A percentile compares a stretch with the other conserved stretches of the same genome.
phyloP scores from a whole-genome alignment of 2,888 invertebrate genomes.

The Cryptocheilus praepositus region DNA sequence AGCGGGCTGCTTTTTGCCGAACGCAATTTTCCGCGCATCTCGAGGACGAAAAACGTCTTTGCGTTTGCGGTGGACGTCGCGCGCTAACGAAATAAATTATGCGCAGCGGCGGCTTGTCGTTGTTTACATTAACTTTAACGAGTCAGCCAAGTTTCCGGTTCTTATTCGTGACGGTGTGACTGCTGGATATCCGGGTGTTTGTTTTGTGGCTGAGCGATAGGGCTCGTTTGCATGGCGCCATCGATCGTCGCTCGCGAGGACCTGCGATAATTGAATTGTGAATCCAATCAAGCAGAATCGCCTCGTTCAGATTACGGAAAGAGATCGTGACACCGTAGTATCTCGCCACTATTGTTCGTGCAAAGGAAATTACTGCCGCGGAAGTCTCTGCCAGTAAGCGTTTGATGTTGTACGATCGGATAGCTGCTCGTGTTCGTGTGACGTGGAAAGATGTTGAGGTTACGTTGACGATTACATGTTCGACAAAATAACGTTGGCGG shows the following conservation, averaged over 20 bases:
- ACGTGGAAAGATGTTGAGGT: no score
- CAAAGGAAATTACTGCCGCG: constrained; percentile 25
- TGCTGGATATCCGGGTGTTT: constrained; percentile 38
- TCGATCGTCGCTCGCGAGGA: constrained; percentile 48
- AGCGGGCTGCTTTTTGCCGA: no score
- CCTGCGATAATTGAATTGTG: constrained; percentile 56
- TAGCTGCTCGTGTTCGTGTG: no score
- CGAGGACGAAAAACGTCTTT: no score
- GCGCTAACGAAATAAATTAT: no score
- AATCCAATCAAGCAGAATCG: constrained; percentile 55
- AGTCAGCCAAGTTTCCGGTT: not conserved
- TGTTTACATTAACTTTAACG: constrained; percentile 3
- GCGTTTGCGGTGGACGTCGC: no score
- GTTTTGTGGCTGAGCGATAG: constrained; percentile 51
- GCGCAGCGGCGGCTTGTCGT: no score
- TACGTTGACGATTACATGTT: no score
- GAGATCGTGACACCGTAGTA: constrained; percentile 39
- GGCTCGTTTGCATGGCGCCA: constrained; percentile 53
- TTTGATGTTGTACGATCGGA: no score
- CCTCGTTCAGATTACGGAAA: constrained; percentile 53
- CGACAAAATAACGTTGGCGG: no score
- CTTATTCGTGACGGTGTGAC: constrained; percentile 21
- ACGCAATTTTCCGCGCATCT: no score
- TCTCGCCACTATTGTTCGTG: constrained; percentile 15
- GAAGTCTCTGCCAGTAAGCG: not conserved